phyloP scores from a whole-genome alignment of 2,888 invertebrate genomes.

The Lycophotia porphyrea region DNA sequence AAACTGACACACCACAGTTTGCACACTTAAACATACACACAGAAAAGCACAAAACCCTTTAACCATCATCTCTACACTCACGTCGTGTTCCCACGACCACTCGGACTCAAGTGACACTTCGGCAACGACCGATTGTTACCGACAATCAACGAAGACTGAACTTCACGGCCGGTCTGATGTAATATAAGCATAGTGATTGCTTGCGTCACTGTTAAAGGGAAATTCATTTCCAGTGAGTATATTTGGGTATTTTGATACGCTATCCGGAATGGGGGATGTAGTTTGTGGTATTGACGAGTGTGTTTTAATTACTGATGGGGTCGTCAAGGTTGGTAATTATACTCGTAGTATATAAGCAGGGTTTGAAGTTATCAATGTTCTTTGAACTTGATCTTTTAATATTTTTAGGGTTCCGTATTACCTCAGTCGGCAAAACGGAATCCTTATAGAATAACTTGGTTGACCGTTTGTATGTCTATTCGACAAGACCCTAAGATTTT shows the following conservation, averaged over 20 bases:
- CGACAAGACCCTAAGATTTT: too few species aligned
- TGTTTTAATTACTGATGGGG: background rate
- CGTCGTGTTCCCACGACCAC: conserved; percentile 32
- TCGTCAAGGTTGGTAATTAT: conserved; percentile 8
- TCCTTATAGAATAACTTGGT: too few species aligned
- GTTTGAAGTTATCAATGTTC: too few species aligned
- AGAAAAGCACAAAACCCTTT: conserved; percentile 67
- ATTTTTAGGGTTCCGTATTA: too few species aligned
- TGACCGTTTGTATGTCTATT: too few species aligned
- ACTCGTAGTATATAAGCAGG: too few species aligned
- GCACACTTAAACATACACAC: conserved; percentile 77
- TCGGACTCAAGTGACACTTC: conserved; percentile 13
- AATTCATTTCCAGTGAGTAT: conserved; percentile 32
- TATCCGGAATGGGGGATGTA: conserved; percentile 31
- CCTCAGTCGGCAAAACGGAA: too few species aligned
- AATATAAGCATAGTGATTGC: conserved; percentile 44
- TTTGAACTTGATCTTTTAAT: too few species aligned
- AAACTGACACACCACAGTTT: conserved; percentile 76
- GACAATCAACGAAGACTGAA: conserved; percentile 22
- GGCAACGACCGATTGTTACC: conserved; percentile 25
- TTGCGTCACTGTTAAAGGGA: conserved; percentile 49
- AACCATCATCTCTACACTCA: conserved; percentile 67
- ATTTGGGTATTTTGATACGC: conserved; percentile 41
- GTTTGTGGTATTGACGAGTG: background rate
- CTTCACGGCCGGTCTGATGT: conserved; percentile 18